These are phyloP conservation scores for Omphaloscelis lunosa DNA, from an alignment of 2,888 invertebrate species.

Conservation along the genomic window DNA sequence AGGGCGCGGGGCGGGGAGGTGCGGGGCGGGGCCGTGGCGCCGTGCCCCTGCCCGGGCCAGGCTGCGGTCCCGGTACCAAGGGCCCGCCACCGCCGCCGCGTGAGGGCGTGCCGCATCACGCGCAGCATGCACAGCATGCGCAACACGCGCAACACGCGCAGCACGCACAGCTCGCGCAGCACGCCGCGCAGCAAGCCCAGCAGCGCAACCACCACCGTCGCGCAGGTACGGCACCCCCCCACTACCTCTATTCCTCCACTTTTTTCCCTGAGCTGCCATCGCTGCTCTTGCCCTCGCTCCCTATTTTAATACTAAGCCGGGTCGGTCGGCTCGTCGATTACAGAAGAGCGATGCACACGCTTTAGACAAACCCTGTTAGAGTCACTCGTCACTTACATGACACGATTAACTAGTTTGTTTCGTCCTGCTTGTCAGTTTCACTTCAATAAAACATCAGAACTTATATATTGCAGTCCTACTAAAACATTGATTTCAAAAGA, in stretches of 20 bases:
- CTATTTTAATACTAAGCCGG: conserved; percentile 70
- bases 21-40: conserved; percentile 73
- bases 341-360: conserved; percentile 53
- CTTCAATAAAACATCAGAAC: conserved; percentile 37
- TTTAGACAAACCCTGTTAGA: conserved; percentile 55
- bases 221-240: conserved; percentile 81
- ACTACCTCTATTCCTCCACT: conserved; percentile 41
- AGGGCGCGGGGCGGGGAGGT: conserved; percentile 73
- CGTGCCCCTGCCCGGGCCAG: conserved; percentile 74
- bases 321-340: conserved; percentile 70
- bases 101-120: conserved; percentile 66
- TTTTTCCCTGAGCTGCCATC: conserved; percentile 58
- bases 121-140: conserved; percentile 71
- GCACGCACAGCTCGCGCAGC: conserved; percentile 73
- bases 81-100: conserved; percentile 65
- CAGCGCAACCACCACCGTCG: conserved; percentile 87
- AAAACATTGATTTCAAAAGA: conserved; percentile 20
- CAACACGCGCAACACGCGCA: conserved; percentile 60
- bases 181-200: conserved; percentile 70
- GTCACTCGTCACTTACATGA: conserved; percentile 45
- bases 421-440: conserved; percentile 58
- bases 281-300: conserved; percentile 64
- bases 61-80: conserved; percentile 65
- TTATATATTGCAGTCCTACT: conserved; percentile 14
- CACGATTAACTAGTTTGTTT: conserved; percentile 50